Base-by-base conservation (phyloP, 2,113 vertebrate genomes). In the Chamaea fasciata region DNA sequence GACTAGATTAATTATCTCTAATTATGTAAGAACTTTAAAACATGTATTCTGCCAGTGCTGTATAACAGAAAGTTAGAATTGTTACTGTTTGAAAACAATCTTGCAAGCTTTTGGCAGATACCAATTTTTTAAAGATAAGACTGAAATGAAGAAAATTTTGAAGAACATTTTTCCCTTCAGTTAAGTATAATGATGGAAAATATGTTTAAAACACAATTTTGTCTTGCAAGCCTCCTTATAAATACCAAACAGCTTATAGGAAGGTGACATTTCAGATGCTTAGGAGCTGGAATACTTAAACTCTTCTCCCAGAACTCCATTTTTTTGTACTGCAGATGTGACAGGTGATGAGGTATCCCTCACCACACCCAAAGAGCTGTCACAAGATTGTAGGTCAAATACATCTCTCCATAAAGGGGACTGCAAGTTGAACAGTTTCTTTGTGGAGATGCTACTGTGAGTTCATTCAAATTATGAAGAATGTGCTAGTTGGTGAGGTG, bases 1-100 rank as follows among this genome's bases (percentile, higher is more conserved):
- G 81, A 79, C 52, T 46, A 87, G 49, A 94, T 87, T 87, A 91
- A 94, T 95, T 91, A 82, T 89, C 62, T 91, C 57, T 79, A 59
- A 85, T 87, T 87, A 62, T 82, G 17, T 73, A 60, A 78, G 80
- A 93, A 67, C 9, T 82, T 70, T 84, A 71, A 92, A 95, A 75
- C 84, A 78, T 4, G 1, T 68, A 46, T 94, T 91, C 74, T 78
- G 11, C n/a, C 60, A 65, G 47, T 64, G 85, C 53, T 69, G 49
- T 76, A 8, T 78, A 89, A 92, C n/a, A 87, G 46, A 41, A 83
- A 79, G 60, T 56, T 44, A 80, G 41, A 84, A 94, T 46, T 64
- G 5, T 73, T 84, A 75, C 41, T 22, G 17, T 44, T 52, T 56
- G 19, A 78, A 95, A 93, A 84, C 27, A 87, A 44, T 33, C 26